Evolutionary conservation across 2,888 invertebrate genomes (phyloP), one percentile per base, ranked within the genome.

Genomic region (Ophion ellenae): DNA sequence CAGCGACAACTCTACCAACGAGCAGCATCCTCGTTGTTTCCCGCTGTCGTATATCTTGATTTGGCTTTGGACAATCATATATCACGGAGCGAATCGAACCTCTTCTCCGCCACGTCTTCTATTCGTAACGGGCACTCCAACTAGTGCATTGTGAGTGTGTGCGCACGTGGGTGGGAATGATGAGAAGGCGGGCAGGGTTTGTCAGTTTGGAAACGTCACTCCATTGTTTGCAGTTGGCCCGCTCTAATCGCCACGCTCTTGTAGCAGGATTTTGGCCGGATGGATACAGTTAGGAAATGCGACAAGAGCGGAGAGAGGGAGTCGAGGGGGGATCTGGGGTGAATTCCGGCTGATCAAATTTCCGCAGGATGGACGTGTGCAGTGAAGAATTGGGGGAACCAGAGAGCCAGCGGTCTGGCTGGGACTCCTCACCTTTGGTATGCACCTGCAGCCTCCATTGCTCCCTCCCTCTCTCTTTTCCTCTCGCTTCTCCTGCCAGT

Each of bases 301-400:
- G 36, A 82, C 71, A 61, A 74, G 53, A 40, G 59, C 63, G 57
- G 53, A 47, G 14, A 47, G 47, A 53, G 14, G 14, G 53, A 53
- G 53, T 17, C 5, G 40, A 45, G 76, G 66, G 67, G 24, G 59
- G 81, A 69, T 84, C 76, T 70, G 76, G 84, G 53, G 53, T 77
- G 80, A 79, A 87, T 84, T 84, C 84, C 28, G 80, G 80, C 74
- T 87, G 87, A 86, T 86, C 82, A 85, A 86, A 86, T 86, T 86
- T 81, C 70, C 84, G 77, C 76, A 67, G 53, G 74, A 81, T 73
- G 83, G 63, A 84, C 74, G 78, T 78, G 77, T 78, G 74, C 64
- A 81, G 78, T 76, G 75, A 64, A 36, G 59, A 66, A 73, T 67
- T 59, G 53, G 64, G 57, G 63, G 66, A 71, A 69, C 66, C 70